Base-by-base conservation (phyloP, 92 coral and sea anemone species). In the Nematostella vectensis region DNA sequence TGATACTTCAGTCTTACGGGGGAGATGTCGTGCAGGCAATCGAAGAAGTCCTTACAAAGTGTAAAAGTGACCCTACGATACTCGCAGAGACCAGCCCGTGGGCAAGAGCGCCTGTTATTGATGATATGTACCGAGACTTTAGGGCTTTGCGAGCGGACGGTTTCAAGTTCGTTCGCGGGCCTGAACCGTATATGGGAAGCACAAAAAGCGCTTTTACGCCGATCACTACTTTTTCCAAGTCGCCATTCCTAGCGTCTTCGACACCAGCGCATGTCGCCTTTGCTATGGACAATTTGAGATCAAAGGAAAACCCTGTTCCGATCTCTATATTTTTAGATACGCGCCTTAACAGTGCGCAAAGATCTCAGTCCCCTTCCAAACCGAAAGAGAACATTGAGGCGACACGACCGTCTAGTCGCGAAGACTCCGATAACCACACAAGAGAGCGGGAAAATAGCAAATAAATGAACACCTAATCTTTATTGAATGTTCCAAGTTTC, bases 21-120 rank as follows among this genome's bases (percentile, higher is more conserved):
- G 95, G 95, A 19, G 98, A 91, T 37, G 67, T 91, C 29, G 89
- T 82, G 9, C 98, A 91, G 65, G 93, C 98, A 24, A 91, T 91
- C 9, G 98, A 91, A 59, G 96, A 91, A 26, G 88, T 91, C 52
- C 63, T 91, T 16, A 61, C 83, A 4, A 88, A 88, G 39, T 78
- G 83, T 59, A 82, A 83, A 49, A 70, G 75, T 54, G 87, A 85
- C 18, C 77, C 94, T 3, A 50, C 87, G 0, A 65, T 79, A 28
- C 63, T 85, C 36, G 86, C 77, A 1, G 87, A 73, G 13, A 72
- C 94, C 3, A 66, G 62, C 25, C 88, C 87, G 0, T 85, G 94
- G 94, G 42, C 68, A 0, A 54, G 85, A 25, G 80, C 83, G 1
- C 64, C 74, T 2, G 29, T 54, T 13, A 27, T 53, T 20, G 83